These are phyloP conservation scores for Bombus pascuorum DNA, from an alignment of 1,140 invertebrate genomes.

Conservation along the genomic window DNA sequence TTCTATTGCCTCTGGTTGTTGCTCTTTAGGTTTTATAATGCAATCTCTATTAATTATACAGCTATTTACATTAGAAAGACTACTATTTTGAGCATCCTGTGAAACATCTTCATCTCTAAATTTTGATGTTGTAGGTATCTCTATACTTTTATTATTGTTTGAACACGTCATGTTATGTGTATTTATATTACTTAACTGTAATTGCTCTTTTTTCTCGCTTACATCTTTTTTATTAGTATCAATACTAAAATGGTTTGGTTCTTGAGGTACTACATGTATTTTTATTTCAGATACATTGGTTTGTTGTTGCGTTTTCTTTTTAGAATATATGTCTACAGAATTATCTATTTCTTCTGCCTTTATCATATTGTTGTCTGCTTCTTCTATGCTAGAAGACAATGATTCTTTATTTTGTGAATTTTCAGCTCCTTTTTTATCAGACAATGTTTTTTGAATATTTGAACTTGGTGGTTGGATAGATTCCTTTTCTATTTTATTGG, in stretches of 20 bases:
- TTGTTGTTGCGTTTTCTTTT: constrained; percentile 14
- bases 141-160: constrained; percentile 25
- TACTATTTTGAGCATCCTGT: constrained; percentile 3
- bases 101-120: background rate
- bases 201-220: constrained; percentile 25
- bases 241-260: background rate
- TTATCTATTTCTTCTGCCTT: constrained; percentile 4
- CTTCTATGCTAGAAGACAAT: background rate
- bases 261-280: background rate
- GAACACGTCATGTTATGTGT: background rate
- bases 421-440: background rate
- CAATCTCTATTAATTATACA: background rate
- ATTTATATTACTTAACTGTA: background rate
- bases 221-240: background rate
- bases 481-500: constrained; percentile 52
- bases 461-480: background rate
- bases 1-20: constrained; percentile 11
- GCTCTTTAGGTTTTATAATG: background rate
- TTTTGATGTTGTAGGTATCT: constrained; percentile 24
- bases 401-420: constrained; percentile 12
- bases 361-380: background rate
- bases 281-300: background rate
- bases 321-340: background rate
- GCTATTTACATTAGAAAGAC: constrained; percentile 6
- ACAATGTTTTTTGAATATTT: constrained; percentile 12